Evolutionary conservation across 2,888 invertebrate genomes (phyloP), one percentile per base, ranked within the genome.

Genomic region (Xanthorhoe designata): DNA sequence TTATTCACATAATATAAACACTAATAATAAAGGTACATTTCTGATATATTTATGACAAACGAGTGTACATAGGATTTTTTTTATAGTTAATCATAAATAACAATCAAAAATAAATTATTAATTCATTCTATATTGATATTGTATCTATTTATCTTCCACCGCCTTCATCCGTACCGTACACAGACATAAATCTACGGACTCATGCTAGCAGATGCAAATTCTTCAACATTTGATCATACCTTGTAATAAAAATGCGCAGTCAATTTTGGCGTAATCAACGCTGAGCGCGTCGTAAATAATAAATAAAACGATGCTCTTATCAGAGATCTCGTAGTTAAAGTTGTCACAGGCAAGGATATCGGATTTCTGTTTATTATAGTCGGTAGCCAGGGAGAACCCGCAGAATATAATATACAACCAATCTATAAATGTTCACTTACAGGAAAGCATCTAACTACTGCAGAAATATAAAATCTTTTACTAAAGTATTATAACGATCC

Each of bases 341-440:
- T 78, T 83, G 84, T 84, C 81, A 84, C 81, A 81, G 81, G 80
- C 83, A 81, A 81, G 78, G 78, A 82, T 91, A 90, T 93, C 92
- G 86, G 86, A 90, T 93, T 91, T 89, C 92, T 85, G 91, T 91
- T 91, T 91, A 91, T 86, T 84, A 84, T 87, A 77, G 78, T 79
- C 78, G 76, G 88, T 87, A 85, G 89, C 87, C 72, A 78, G 72
- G 82, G 81, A 85, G 82, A 80, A 85, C 85, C 82, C 76, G 79
- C 64, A 68, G 70, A 57, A 61, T 53, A 60, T 13, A 10, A 47
- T 49, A 13, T 50, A 64, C 32, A 6, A 19, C 1, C 15, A 15
- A 17, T 13, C 10, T 19, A 6, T 19, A 10, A 18, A 19, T 15
- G 4, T 51, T 57, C 57, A 57, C 57, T 57, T 6, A 19, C n/a